These are phyloP conservation scores for Myopa tessellatipennis DNA, from an alignment of 2,888 invertebrate species.

Conservation along the genomic window DNA sequence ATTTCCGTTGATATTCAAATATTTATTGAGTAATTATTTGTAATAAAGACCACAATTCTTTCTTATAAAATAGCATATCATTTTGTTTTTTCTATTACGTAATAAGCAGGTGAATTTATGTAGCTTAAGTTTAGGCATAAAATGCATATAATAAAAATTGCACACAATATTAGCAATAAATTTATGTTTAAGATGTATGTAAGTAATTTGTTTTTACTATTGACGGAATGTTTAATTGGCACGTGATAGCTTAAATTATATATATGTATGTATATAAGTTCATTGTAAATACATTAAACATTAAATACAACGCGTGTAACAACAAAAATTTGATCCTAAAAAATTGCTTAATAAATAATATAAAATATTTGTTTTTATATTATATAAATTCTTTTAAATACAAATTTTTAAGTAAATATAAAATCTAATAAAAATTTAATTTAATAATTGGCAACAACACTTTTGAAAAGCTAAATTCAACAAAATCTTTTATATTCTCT, in stretches of 20 bases:
- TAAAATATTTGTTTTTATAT: background rate
- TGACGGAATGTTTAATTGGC: constrained; percentile 42
- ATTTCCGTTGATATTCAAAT: too few species aligned
- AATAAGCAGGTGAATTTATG: background rate
- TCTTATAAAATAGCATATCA: too few species aligned
- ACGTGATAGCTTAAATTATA: constrained; percentile 24
- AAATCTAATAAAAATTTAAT: too few species aligned
- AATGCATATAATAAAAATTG: constrained; percentile 14
- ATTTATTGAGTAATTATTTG: too few species aligned
- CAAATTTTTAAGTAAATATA: background rate
- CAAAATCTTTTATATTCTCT: constrained; percentile 5
- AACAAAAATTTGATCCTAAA: too few species aligned
- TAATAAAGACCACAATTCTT: too few species aligned
- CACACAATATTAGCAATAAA: constrained; percentile 20
- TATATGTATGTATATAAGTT: background rate
- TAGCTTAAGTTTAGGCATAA: background rate
- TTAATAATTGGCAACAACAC: constrained; percentile 15
- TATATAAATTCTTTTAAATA: background rate
- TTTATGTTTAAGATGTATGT: background rate
- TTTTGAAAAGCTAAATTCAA: constrained; percentile 28
- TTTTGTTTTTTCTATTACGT: background rate
- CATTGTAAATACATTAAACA: too few species aligned
- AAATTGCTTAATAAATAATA: too few species aligned
- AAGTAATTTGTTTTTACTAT: constrained; percentile 11
- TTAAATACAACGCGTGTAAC: too few species aligned